Conservation (phyloP, 2,888 invertebrate species). For the Xestia sexstrigata region DNA sequence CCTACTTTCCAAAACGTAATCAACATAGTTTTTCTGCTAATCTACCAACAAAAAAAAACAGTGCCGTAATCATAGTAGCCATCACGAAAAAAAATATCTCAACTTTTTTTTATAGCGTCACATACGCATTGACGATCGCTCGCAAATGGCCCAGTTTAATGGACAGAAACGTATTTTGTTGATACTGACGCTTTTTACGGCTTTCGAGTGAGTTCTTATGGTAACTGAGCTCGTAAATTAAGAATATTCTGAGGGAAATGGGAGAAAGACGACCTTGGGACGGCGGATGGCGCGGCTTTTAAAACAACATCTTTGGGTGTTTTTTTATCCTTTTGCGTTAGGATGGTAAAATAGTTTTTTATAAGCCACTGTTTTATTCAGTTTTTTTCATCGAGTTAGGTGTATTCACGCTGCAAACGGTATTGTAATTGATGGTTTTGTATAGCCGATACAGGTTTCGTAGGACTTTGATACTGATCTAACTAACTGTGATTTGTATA, state of each 20-base stretch:
- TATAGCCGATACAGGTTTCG: neutral
- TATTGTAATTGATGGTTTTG: neutral
- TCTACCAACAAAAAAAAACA: slow-evolving; percentile 8
- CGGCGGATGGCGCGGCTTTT: slow-evolving; percentile 43
- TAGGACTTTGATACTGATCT: neutral
- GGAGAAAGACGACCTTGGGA: slow-evolving; percentile 59
- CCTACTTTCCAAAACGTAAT: neutral
- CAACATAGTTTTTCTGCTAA: too few species aligned
- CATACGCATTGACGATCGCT: slow-evolving; percentile 70
- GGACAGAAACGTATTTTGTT: slow-evolving; percentile 72
- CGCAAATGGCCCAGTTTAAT: slow-evolving; percentile 67
- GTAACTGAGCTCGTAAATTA: slow-evolving; percentile 69
- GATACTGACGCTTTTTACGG: slow-evolving; percentile 69
- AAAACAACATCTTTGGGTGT: slow-evolving; percentile 53
- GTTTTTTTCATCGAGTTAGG: neutral
- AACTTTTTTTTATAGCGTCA: slow-evolving; percentile 70
- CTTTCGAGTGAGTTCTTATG: slow-evolving; percentile 70
- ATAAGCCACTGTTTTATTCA: slow-evolving; percentile 6
- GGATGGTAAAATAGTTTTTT: slow-evolving; percentile 37
- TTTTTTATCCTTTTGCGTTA: slow-evolving; percentile 33
- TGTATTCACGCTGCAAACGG: neutral
- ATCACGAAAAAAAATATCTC: slow-evolving; percentile 41
- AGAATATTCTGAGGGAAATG: slow-evolving; percentile 66
- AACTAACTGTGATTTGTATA: neutral
- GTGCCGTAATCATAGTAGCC: slow-evolving; percentile 19